Base-by-base conservation (phyloP, 2,797 vertebrate species). In the Phalloptychus januarius region DNA sequence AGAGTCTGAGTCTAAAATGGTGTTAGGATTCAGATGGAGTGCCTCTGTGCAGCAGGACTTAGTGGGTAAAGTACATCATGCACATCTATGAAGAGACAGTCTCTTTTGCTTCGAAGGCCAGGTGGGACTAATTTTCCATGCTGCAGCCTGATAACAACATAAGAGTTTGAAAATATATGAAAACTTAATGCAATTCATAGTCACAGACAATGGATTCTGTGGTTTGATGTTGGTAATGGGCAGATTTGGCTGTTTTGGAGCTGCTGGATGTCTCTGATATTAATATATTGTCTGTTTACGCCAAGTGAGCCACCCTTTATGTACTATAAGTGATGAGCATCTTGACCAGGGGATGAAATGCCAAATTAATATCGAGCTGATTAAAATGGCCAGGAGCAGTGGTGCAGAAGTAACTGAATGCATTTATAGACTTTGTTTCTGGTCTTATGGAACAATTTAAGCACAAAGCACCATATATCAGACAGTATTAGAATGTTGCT, bases 1-100 rank as follows among this genome's bases (percentile, higher is more conserved):
- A 93, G 80, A 89, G 88, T 86, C 85, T 77, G 87, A 85, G 85
- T 91, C 83, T 93, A 91, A 92, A 93, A 93, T 92, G 86, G 86
- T 91, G 89, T 93, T 93, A 91, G 86, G 84, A 93, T 93, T 91
- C 91, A 93, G 89, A 90, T 90, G 76, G 89, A 93, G 90, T 92
- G 83, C 85, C 79, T 89, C 80, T 76, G 86, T 91, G 85, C 86
- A 87, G 82, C 82, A 91, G 81, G 88, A 91, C 85, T 82, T 80
- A 75, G 72, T 40, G 42, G 82, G 82, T 40, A 75, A 67, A 80
- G 85, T 90, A 79, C 85, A 88, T 90, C 85, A 91, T 87, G 90
- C 85, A 90, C 86, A 86, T 80, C 71, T 76, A 84, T 79, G 72
- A 83, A 83, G 84, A 83, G 87, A 87, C 80, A 69, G 84, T 79